phyloP scores from a whole-genome alignment of 2,888 invertebrate genomes.

The Corbicula japonica region DNA sequence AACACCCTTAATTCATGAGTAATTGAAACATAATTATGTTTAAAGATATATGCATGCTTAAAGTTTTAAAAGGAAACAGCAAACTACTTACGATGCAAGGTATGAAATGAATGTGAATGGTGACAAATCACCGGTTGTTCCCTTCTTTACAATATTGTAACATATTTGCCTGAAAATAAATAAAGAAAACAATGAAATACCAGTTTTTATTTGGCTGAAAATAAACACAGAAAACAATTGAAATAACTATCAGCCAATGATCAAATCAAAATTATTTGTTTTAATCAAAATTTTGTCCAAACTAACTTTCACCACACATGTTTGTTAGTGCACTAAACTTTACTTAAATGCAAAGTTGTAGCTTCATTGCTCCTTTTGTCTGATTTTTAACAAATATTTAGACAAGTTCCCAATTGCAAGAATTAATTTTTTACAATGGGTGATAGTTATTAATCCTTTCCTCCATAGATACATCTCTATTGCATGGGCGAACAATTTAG shows the following conservation, averaged over 20 bases:
- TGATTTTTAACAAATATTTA: too few relatives aligned
- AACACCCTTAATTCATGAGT: too few relatives aligned
- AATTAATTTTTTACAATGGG: too few relatives aligned
- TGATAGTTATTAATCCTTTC: too few relatives aligned
- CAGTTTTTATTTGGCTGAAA: too few relatives aligned
- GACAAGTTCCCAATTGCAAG: too few relatives aligned
- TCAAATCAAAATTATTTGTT: background rate
- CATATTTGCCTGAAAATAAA: slow-evolving; percentile 77
- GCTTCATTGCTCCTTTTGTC: background rate
- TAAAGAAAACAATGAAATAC: background rate
- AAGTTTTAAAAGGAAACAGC: background rate
- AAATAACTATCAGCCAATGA: too few relatives aligned
- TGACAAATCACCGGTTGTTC: slow-evolving; percentile 77
- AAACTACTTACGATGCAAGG: slow-evolving; percentile 76
- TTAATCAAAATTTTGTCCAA: background rate
- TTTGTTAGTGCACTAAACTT: background rate
- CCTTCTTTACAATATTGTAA: slow-evolving; percentile 75
- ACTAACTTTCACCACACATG: background rate
- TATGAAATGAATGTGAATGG: slow-evolving; percentile 79
- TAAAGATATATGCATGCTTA: too few relatives aligned
- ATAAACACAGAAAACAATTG: too few relatives aligned
- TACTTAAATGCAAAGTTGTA: background rate
- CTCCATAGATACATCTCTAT: too few relatives aligned
- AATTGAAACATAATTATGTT: too few relatives aligned
- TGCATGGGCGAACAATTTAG: too few relatives aligned